Percentiles rank a stretch among this genome's conserved stretches.
These are phyloP conservation scores for Chaunax sp. DNA, from an alignment of 2,797 vertebrate species.

Conservation along the genomic window DNA sequence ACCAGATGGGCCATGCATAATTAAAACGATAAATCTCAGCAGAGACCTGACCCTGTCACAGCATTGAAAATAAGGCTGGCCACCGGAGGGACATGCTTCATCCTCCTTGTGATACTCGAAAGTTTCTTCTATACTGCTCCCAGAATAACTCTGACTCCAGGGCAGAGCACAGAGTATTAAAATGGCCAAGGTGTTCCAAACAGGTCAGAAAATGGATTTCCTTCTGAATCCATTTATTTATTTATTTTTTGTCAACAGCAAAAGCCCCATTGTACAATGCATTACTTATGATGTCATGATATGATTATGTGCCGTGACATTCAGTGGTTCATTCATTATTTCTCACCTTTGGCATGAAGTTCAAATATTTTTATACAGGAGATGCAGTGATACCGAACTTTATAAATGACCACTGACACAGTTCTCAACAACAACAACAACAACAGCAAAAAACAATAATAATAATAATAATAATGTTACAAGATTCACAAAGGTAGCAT, in stretches of 20 bases:
- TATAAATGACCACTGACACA: background rate
- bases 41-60: conserved; percentile 71
- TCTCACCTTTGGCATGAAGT: background rate
- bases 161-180: conserved; percentile 10
- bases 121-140: conserved; percentile 29
- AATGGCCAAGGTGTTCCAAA: conserved; percentile 14
- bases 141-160: conserved; percentile 25
- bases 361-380: too few species aligned
- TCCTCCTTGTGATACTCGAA: conserved; percentile 40
- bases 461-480: too few species aligned
- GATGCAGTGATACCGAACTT: too few species aligned
- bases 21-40: conserved; percentile 73
- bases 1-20: conserved; percentile 76
- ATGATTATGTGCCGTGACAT: background rate
- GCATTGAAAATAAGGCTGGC: conserved; percentile 60
- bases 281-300: background rate
- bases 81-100: conserved; percentile 57
- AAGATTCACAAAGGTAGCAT: background rate
- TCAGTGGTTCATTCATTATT: background rate
- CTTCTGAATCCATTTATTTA: background rate
- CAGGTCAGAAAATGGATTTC: conserved; percentile 4
- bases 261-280: too few species aligned
- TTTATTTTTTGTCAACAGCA: background rate
- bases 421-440: conserved; percentile 3
- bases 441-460: too few species aligned